These are phyloP conservation scores for Eulemur rufifrons DNA, from an alignment of 2,113 vertebrate species.

Conservation along the genomic window DNA sequence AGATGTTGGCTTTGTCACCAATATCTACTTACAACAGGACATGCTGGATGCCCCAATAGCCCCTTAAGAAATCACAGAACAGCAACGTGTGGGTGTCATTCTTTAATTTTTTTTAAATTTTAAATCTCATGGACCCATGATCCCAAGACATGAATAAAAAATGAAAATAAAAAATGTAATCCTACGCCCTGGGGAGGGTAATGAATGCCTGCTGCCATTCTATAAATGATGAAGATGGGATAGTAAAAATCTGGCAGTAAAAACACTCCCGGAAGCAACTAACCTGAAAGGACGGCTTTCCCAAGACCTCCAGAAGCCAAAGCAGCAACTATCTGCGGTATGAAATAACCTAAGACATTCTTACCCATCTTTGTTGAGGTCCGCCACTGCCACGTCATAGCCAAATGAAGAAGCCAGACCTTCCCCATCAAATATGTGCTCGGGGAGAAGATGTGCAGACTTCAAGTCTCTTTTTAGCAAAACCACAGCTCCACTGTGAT, in stretches of 20 bases:
- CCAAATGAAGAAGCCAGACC: conserved; percentile 97
- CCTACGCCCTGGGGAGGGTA: not conserved
- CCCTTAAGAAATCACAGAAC: not conserved
- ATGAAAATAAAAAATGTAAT: not conserved
- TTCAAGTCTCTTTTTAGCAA: conserved; percentile 89
- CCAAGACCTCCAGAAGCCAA: not conserved
- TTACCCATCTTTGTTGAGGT: conserved; percentile 95
- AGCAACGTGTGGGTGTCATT: not conserved
- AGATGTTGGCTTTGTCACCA: not conserved
- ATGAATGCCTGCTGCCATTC: not conserved
- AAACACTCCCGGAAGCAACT: not conserved
- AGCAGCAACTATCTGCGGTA: not conserved
- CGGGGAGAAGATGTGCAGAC: conserved; percentile 84
- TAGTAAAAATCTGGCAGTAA: not conserved
- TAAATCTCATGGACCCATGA: not conserved
- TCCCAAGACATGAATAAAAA: not conserved
- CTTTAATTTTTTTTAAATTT: not conserved
- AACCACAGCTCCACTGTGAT: conserved; percentile 95
- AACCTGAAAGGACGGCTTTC: not conserved
- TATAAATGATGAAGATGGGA: not conserved
- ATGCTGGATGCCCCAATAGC: not conserved
- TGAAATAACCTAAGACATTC: conserved; percentile 38
- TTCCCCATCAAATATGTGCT: conserved; percentile 91
- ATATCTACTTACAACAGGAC: not conserved
- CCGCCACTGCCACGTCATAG: conserved; percentile 96